Evolutionary conservation across 2,888 invertebrate genomes (phyloP).

Genomic region (Sesia apiformis): DNA sequence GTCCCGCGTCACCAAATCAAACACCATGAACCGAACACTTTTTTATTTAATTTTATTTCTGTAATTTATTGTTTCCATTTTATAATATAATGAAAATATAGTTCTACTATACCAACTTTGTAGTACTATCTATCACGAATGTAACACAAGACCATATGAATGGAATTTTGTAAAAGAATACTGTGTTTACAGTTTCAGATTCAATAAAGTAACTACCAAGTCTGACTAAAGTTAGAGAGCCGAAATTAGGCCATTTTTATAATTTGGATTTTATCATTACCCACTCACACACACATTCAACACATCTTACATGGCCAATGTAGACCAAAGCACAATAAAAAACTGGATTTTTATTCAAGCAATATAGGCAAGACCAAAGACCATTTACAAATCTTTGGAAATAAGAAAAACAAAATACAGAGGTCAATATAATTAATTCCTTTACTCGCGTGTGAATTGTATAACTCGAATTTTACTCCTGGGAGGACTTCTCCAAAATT

Average conservation of each 20-base stretch:
- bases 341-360: too few relatives aligned
- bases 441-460: too few relatives aligned
- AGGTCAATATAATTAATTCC: too few relatives aligned
- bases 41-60: slow-evolving; percentile 61
- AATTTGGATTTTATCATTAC: slow-evolving; percentile 47
- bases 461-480: too few relatives aligned
- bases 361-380: too few relatives aligned
- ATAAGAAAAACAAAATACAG: too few relatives aligned
- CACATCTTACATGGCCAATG: too few relatives aligned
- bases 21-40: slow-evolving; percentile 49
- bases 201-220: slow-evolving; percentile 56
- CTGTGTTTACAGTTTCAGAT: slow-evolving; percentile 53
- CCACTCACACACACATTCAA: slow-evolving; percentile 8
- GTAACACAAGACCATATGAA: slow-evolving; percentile 4
- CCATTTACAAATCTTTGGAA: too few relatives aligned
- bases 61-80: slow-evolving; percentile 73
- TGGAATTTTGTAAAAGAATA: slow-evolving; percentile 36
- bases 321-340: too few relatives aligned
- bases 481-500: too few relatives aligned
- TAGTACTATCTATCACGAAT: slow-evolving; percentile 3
- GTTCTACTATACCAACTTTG: slow-evolving; percentile 59
- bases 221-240: slow-evolving; percentile 54
- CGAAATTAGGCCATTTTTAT: slow-evolving; percentile 36
- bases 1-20: slow-evolving; percentile 38
- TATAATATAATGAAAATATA: slow-evolving; percentile 70